These are phyloP conservation scores for Perognathus longimembris DNA, from an alignment of 2,113 vertebrate genomes.

Conservation along the genomic window DNA sequence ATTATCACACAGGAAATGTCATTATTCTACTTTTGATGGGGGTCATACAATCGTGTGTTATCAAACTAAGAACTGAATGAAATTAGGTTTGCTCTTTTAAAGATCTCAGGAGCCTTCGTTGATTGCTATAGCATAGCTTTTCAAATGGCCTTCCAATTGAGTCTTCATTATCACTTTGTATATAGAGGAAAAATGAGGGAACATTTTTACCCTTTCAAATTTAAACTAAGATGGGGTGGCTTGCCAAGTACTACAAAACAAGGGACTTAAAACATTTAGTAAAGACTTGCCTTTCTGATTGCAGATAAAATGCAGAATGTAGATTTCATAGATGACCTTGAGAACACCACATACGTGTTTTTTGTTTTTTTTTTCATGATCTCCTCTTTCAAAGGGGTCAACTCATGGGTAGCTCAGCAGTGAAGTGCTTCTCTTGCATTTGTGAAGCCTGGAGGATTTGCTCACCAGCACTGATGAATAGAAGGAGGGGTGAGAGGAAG, in stretches of 20 bases:
- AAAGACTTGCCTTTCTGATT: not conserved
- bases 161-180: not conserved
- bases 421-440: not conserved
- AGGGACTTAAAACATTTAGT: not conserved
- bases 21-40: not conserved
- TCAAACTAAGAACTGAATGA: not conserved
- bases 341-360: not conserved
- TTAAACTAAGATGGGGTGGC: not conserved
- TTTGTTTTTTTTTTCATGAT: not conserved
- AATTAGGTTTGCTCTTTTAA: not conserved
- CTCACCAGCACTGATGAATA: not conserved
- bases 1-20: not conserved
- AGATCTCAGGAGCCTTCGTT: not conserved
- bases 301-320: not conserved
- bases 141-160: not conserved
- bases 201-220: not conserved
- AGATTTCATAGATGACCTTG: not conserved
- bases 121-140: not conserved
- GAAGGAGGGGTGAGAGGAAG: not conserved
- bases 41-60: not conserved
- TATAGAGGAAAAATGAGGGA: not conserved
- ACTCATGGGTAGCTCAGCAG: not conserved
- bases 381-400: slow-evolving; percentile 33
- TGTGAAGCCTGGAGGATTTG: no score
- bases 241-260: not conserved